Evolutionary conservation across 2,888 invertebrate species (phyloP), one percentile per base, ranked within the genome.

Genomic region (Sisyra terminalis): DNA sequence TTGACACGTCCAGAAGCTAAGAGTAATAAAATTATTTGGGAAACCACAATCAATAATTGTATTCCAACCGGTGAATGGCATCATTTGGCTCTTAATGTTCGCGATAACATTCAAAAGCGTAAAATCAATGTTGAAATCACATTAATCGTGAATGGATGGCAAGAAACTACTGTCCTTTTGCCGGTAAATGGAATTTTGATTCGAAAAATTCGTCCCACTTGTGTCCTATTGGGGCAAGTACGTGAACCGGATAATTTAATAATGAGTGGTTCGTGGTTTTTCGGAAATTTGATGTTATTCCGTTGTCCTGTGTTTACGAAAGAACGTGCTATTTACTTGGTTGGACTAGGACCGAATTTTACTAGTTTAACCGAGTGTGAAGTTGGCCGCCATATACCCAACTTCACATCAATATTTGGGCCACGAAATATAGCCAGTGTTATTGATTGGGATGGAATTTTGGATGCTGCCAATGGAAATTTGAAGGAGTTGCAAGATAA

Each of bases 401-500:
- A 70, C 48, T 67, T 61, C 47, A 57, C 67, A 0, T 54, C 63
- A 1, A 52, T 70, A 11, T 58, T 71, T 48, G 66, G 64, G 10
- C 61, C 65, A 0, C 57, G 64, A 14, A 55, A 67, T 2, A 51
- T 69, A 13, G 61, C 64, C 44, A 61, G 68, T 8, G 67, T 70
- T 49, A 66, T 75, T 16, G 70, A 73, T 46, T 75, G 75, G 75
- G 73, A 74, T 46, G 60, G 66, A 53, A 65, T 75, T n/a, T 69
- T 69, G 57, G 71, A 74, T 46, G 61, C 69, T 37, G 64, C 70
- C 0, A 53, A 59, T 43, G 54, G 64, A 4, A 60, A 65, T 24
- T 53, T 78, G 40, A 66, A 69, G 15, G 67, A 70, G 36, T 53
- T 80, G 38, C 71, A 77, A 55, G 76, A 77, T 46, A 68, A 69